A percentile compares a stretch with the other conserved stretches of the same genome.
Conservation (phyloP, 2,113 vertebrate genomes). For the Neopipo cinnamomea region DNA sequence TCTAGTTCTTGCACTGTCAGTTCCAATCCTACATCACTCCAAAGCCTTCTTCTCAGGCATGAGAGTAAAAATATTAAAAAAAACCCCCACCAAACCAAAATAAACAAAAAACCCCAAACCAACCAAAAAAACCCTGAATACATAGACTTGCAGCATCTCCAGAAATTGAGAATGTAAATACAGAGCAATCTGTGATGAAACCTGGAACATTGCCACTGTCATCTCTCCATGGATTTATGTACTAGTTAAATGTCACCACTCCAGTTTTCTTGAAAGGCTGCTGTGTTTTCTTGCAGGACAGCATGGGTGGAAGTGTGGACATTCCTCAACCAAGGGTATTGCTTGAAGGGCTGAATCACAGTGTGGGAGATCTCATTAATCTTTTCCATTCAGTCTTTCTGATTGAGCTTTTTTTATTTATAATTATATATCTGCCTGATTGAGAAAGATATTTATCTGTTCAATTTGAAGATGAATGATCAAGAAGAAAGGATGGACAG, state of each 20-base stretch:
- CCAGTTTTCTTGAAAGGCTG: background rate
- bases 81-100: too few species aligned
- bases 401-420: constrained; percentile 22
- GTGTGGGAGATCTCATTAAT: constrained; percentile 1
- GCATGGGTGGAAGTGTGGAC: background rate
- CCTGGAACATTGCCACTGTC: background rate
- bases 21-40: background rate
- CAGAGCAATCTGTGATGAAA: background rate
- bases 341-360: constrained; percentile 11
- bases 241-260: background rate
- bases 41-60: background rate
- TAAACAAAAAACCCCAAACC: too few species aligned
- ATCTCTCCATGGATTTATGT: background rate
- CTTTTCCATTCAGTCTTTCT: constrained; percentile 17
- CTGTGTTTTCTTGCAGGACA: background rate
- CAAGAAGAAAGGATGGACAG: constrained; percentile 26
- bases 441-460: constrained; percentile 27
- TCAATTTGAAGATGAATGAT: constrained; percentile 9
- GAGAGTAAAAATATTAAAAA: background rate
- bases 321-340: background rate
- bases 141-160: background rate
- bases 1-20: background rate
- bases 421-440: constrained; percentile 40
- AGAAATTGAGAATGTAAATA: background rate
- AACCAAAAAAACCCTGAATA: too few species aligned